A percentile compares a stretch with the other conserved stretches of the same genome.
Conservation (phyloP, 2,113 vertebrate species). For the Zosterops borbonicus region DNA sequence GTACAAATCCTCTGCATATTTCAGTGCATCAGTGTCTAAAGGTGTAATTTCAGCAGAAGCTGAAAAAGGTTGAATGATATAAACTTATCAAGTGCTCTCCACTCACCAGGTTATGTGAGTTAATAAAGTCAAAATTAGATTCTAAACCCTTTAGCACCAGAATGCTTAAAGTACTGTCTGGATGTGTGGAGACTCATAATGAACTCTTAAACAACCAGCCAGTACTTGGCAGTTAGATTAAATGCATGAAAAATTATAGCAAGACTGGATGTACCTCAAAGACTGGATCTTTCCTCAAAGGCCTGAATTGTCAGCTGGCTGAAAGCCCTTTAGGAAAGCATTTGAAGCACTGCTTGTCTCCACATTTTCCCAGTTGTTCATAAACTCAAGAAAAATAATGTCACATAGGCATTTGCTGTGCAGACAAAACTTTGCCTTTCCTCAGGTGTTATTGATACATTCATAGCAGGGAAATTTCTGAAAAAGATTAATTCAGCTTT, state of each 20-base stretch:
- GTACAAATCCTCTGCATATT: background rate
- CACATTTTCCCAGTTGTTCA: background rate
- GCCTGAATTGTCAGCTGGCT: background rate
- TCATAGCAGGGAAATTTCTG: background rate
- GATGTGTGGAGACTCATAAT: background rate
- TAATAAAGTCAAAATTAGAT: conserved; percentile 51
- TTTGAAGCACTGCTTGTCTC: background rate
- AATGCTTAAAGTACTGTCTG: background rate
- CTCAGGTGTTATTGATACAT: background rate
- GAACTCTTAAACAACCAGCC: background rate
- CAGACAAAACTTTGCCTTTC: background rate
- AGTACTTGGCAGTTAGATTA: conserved; percentile 13
- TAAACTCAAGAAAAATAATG: background rate
- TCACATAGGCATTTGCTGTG: background rate
- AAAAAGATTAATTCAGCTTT: background rate
- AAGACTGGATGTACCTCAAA: background rate
- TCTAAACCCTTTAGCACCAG: conserved; percentile 4
- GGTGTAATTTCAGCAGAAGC: background rate
- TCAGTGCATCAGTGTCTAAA: background rate
- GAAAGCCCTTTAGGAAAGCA: background rate
- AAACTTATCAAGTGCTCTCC: background rate
- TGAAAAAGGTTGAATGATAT: background rate
- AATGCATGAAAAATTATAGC: conserved; percentile 19
- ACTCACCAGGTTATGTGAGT: background rate
- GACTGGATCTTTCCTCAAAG: background rate